Evolutionary conservation across 2,113 vertebrate species (phyloP), one percentile per base, ranked within the genome.

Genomic region (Eleginops maclovinus): DNA sequence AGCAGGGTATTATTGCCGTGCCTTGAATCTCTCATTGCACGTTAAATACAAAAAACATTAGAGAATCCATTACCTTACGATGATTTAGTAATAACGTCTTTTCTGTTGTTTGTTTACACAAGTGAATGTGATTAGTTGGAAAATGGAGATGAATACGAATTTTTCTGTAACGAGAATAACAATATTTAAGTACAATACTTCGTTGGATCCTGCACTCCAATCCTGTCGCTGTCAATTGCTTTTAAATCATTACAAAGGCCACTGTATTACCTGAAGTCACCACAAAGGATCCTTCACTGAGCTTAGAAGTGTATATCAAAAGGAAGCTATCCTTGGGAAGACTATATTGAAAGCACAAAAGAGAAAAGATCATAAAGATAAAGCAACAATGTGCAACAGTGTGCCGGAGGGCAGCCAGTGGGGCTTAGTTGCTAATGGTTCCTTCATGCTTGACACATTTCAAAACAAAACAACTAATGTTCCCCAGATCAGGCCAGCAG

Each of bases 401-500:
- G 56, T 87, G 89, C 91, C 78, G 46, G 59, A 87, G 83, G 89
- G 85, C 87, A 85, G 86, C 79, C 87, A 66, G 71, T 75, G 88
- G 86, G 87, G 67, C 81, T 80, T 55, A 36, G 70, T 50, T 56
- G 65, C 82, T 89, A 88, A 87, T 87, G 87, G 75, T 54, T 89
- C 66, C 86, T 90, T 90, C 82, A 89, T 89, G 84, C 89, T 85
- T 81, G 88, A 92, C 87, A 89, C 82, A 87, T 88, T 87, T 92
- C 83, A 89, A 91, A 91, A 89, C 82, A 90, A 89, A 90, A 91
- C 81, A 87, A 87, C 81, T 86, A 87, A 91, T 88, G 89, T 84
- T 88, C 82, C 66, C 66, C 66, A 69, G 71, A 91, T 91, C 86
- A 87, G 79, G 69, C 85, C 85, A 91, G 87, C 90, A 93, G 86